These are phyloP conservation scores for Falco cherrug DNA, from an alignment of 2,797 vertebrate genomes.

Conservation along the genomic window DNA sequence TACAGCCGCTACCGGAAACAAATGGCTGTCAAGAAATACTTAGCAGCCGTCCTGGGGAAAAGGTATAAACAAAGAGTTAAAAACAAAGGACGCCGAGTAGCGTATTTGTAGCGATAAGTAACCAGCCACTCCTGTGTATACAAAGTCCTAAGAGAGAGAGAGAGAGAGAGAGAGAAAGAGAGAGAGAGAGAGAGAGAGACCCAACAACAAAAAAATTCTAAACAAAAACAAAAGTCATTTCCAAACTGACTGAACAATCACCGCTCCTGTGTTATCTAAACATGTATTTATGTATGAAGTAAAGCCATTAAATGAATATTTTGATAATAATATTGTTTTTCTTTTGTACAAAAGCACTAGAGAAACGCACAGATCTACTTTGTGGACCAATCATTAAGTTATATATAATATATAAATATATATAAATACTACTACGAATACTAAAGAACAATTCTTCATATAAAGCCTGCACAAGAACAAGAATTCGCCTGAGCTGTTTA, in stretches of 20 bases:
- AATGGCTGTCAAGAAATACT: constrained; percentile 99
- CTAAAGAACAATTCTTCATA: constrained; percentile 79
- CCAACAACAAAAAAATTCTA: constrained; percentile 50
- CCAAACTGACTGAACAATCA: constrained; percentile 94
- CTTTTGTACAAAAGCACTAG: constrained; percentile 96
- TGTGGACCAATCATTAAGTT: constrained; percentile 92
- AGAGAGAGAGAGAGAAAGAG: background rate
- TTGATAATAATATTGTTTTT: constrained; percentile 99
- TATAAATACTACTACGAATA: constrained; percentile 79
- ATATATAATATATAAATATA: constrained; percentile 83
- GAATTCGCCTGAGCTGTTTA: constrained; percentile 86
- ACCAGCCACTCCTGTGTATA: constrained; percentile 77
- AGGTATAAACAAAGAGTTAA: constrained; percentile 99
- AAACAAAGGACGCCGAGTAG: constrained; percentile 98
- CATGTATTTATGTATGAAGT: constrained; percentile 99
- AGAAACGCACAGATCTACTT: constrained; percentile 92
- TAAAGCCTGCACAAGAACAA: constrained; percentile 85
- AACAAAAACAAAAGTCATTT: constrained; percentile 86
- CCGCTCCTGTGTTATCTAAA: constrained; percentile 94
- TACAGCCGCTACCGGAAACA: constrained; percentile 99
- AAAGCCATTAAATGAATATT: constrained; percentile 99
- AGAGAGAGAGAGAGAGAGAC: background rate
- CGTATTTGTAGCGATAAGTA: constrained; percentile 93
- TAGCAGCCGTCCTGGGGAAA: constrained; percentile 98
- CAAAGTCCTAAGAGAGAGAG: constrained; percentile 60